These are phyloP conservation scores for Trachymyrmex septentrionalis DNA, from an alignment of 1,140 invertebrate species.

Conservation along the genomic window DNA sequence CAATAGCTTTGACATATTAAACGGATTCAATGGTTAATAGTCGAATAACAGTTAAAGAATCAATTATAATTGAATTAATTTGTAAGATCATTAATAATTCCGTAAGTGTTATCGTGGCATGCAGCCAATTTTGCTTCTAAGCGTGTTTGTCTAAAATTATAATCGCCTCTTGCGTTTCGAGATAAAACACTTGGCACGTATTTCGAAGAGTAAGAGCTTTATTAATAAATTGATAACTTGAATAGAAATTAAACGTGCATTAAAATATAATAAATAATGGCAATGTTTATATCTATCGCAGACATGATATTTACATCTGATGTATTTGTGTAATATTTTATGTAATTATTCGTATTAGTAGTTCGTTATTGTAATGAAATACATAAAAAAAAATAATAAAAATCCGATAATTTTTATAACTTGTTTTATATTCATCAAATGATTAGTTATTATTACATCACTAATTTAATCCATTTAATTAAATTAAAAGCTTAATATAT, in stretches of 20 bases:
- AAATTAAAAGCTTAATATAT: background rate
- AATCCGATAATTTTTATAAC: background rate
- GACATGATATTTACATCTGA: background rate
- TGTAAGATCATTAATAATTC: constrained; percentile 45
- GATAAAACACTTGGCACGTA: constrained; percentile 35
- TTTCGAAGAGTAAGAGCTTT: constrained; percentile 25
- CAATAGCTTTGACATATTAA: constrained; percentile 35
- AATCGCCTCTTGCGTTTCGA: constrained; percentile 2
- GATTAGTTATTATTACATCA: background rate
- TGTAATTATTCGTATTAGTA: background rate
- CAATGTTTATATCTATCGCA: background rate
- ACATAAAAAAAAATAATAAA: background rate
- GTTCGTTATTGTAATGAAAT: background rate
- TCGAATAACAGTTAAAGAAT: constrained; percentile 26
- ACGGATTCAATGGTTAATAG: background rate
- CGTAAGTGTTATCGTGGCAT: constrained; percentile 42
- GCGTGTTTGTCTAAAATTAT: constrained; percentile 52
- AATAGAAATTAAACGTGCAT: background rate
- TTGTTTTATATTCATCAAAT: background rate
- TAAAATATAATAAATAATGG: constrained; percentile 14
- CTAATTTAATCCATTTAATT: background rate
- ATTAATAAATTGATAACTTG: constrained; percentile 52
- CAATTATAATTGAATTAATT: constrained; percentile 52
- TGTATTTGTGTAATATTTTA: background rate
- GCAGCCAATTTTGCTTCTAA: constrained; percentile 48